Percentiles rank a stretch among this genome's conserved stretches.
These are phyloP conservation scores for Eupsittula cactorum DNA, from an alignment of 2,113 vertebrate genomes.

Conservation along the genomic window DNA sequence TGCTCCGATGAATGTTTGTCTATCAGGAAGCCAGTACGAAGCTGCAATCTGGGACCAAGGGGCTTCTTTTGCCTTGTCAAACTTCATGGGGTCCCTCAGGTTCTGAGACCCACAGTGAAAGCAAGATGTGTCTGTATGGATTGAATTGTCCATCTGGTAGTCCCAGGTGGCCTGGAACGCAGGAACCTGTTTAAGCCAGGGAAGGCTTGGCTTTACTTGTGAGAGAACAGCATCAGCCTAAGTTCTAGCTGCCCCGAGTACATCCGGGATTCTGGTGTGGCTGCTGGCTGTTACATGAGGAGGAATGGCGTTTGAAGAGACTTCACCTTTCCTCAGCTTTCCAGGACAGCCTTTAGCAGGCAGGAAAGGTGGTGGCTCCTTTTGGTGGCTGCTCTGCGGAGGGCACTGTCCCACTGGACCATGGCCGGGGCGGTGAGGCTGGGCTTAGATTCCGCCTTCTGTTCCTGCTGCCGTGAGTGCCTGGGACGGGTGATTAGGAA, in stretches of 20 bases:
- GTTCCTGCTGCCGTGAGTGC: neutral
- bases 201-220: neutral
- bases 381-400: neutral
- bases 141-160: neutral
- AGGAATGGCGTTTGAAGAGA: neutral
- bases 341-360: neutral
- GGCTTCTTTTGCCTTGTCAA: neutral
- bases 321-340: neutral
- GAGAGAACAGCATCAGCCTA: neutral
- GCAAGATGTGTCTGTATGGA: neutral
- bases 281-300: neutral
- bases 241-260: neutral
- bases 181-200: neutral
- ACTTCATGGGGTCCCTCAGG: neutral
- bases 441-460: neutral
- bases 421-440: fast-evolving
- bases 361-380: neutral
- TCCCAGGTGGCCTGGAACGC: neutral
- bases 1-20: neutral
- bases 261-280: neutral
- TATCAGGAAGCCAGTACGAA: neutral
- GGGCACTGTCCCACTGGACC: neutral
- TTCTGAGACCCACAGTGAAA: neutral
- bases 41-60: neutral
- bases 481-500: neutral